Conservation (phyloP, 2,797 vertebrate genomes). For the Gymnodraco acuticeps region DNA sequence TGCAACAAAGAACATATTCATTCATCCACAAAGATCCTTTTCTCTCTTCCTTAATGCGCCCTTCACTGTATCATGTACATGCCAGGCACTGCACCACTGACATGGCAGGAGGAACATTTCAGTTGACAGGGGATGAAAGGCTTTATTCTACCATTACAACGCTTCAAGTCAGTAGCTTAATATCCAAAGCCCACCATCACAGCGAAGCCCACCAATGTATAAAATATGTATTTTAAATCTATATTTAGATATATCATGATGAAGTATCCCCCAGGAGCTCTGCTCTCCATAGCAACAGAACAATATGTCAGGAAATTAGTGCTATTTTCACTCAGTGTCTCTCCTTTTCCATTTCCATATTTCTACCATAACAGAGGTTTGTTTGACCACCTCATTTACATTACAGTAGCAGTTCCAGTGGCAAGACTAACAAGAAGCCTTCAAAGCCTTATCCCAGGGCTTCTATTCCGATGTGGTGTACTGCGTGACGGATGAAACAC, state of each 20-base stretch:
- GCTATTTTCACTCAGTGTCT: constrained; percentile 39
- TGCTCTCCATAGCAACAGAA: constrained; percentile 26
- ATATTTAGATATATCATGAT: constrained; percentile 40
- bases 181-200: constrained; percentile 18
- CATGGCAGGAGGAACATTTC: constrained; percentile 5
- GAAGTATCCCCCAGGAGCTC: constrained; percentile 1
- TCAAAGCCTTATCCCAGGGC: constrained; percentile 52
- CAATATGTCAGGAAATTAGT: constrained; percentile 21
- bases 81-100: constrained; percentile 3
- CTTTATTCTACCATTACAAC: constrained; percentile 26
- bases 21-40: constrained; percentile 32
- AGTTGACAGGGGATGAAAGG: constrained; percentile 30
- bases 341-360: constrained; percentile 54
- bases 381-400: constrained; percentile 62
- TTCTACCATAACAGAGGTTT: constrained; percentile 23
- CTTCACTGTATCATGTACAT: constrained; percentile 15
- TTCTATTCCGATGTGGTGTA: constrained; percentile 56
- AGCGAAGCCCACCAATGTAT: constrained; percentile 10
- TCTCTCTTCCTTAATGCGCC: constrained; percentile 12
- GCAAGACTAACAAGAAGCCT: constrained; percentile 58
- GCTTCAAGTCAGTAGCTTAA: constrained; percentile 26
- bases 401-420: constrained; percentile 55
- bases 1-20: constrained; percentile 1
- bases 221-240: constrained; percentile 43
- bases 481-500: constrained; percentile 63